Evolutionary conservation across 1,140 invertebrate species (phyloP).

Genomic region (Achatina immaculata): DNA sequence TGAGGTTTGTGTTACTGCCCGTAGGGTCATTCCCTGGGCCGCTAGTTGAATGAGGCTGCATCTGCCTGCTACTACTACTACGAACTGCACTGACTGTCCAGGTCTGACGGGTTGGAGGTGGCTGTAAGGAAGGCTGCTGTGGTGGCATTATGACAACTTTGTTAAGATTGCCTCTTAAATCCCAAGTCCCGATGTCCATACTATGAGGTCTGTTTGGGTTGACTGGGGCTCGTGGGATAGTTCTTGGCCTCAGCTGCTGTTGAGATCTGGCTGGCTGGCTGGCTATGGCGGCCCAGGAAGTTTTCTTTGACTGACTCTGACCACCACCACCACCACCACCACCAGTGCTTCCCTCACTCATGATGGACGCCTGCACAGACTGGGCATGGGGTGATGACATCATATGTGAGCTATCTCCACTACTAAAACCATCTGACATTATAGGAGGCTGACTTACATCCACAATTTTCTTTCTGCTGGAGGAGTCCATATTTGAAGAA

Average conservation of each 20-base stretch:
- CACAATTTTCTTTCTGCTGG: conserved; percentile 23
- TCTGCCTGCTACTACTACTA: not conserved
- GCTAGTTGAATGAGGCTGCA: conserved; percentile 1
- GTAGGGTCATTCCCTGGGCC: conserved; percentile 14
- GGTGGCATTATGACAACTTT: not conserved
- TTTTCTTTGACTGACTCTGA: conserved; percentile 81
- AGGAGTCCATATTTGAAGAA: conserved; percentile 18
- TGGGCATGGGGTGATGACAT: conserved; percentile 43
- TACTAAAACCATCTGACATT: conserved; percentile 53
- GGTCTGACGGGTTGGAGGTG: conserved; percentile 1
- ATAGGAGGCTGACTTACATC: conserved; percentile 36
- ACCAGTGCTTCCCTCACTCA: conserved; percentile 47
- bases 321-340: conserved; percentile 51
- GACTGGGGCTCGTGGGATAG: conserved; percentile 82
- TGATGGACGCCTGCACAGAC: conserved; percentile 20
- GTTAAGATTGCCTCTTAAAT: conserved; percentile 71
- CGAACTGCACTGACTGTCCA: not conserved
- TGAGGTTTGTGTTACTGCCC: conserved; percentile 24
- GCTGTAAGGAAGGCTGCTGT: conserved; percentile 21
- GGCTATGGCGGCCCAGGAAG: conserved; percentile 96
- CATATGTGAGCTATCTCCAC: conserved; percentile 48
- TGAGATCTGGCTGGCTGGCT: conserved; percentile 95
- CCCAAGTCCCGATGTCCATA: conserved; percentile 91
- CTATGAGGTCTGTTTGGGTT: conserved; percentile 87
- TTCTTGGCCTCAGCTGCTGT: conserved; percentile 83